A percentile compares a stretch with the other conserved stretches of the same genome.
These are phyloP conservation scores for Belgica antarctica DNA, from an alignment of 2,888 invertebrate species.

Conservation along the genomic window DNA sequence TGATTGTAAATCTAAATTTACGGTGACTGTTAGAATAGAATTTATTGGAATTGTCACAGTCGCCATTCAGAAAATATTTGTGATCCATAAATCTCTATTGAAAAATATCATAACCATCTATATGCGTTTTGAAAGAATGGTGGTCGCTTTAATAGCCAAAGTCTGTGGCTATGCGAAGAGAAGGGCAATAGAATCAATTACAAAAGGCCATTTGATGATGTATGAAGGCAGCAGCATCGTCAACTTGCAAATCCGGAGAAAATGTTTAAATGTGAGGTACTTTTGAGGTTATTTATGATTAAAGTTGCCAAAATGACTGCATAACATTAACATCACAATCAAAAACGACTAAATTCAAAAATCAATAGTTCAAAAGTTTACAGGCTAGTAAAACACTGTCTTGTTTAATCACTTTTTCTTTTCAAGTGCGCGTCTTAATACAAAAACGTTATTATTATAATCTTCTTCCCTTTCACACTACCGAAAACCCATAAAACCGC, in stretches of 20 bases:
- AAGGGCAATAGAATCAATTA: background rate
- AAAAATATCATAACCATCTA: conserved; percentile 39
- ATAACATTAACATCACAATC: too few species aligned
- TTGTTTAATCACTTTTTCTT: too few species aligned
- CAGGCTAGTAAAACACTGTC: too few species aligned
- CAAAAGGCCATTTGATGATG: conserved; percentile 14
- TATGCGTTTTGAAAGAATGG: conserved; percentile 28
- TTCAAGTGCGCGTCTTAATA: background rate
- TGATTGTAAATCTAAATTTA: conserved; percentile 1
- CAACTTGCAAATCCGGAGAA: too few species aligned
- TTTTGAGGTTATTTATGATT: too few species aligned
- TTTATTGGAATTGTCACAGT: conserved; percentile 28
- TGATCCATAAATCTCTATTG: conserved; percentile 33
- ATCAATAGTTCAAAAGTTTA: too few species aligned
- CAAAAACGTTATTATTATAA: background rate
- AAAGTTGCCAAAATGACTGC: too few species aligned
- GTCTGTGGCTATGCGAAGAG: background rate
- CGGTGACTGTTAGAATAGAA: conserved; percentile 18
- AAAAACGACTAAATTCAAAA: too few species aligned
- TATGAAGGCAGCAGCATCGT: too few species aligned
- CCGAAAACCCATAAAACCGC: background rate
- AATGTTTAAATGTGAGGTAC: too few species aligned
- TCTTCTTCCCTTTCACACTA: background rate
- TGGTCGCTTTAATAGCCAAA: conserved; percentile 21
- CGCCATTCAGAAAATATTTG: conserved; percentile 11